These are phyloP conservation scores for Vidua macroura DNA, from an alignment of 2,113 vertebrate genomes.

Conservation along the genomic window DNA sequence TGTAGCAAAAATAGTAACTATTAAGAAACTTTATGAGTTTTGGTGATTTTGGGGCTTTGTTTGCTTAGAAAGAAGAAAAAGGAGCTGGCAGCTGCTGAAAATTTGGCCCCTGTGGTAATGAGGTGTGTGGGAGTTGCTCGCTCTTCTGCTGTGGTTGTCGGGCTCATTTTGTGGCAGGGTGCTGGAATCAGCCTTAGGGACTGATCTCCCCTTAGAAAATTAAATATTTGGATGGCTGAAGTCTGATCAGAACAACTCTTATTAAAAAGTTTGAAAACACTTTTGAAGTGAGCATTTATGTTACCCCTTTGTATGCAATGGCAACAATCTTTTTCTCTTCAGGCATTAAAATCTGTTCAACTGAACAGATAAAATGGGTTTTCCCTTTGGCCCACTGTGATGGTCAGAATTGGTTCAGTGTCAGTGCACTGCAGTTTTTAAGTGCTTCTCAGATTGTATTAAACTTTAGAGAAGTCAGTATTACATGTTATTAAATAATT, in stretches of 20 bases:
- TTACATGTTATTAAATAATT: neutral
- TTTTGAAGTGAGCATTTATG: neutral
- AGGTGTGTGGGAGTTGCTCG: neutral
- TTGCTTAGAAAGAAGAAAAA: neutral
- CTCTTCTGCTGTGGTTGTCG: rapidly evolving
- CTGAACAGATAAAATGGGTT: neutral
- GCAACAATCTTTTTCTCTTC: neutral
- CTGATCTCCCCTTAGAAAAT: neutral
- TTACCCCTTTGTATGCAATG: neutral
- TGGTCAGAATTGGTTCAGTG: neutral
- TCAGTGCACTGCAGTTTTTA: neutral
- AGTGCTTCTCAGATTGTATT: neutral
- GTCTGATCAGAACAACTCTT: neutral
- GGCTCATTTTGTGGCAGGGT: neutral
- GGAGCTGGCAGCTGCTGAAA: neutral
- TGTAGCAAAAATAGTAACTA: neutral
- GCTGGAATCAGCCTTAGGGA: neutral
- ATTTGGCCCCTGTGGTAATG: neutral
- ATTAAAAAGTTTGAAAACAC: neutral
- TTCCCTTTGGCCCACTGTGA: neutral
- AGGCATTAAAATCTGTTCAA: rapidly evolving
- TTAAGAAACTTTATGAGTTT: neutral
- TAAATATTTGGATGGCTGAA: neutral
- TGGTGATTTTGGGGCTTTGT: neutral
- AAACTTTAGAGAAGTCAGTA: neutral